A percentile compares a stretch with the other conserved stretches of the same genome.
These are phyloP conservation scores for Virgularia gustaviana DNA, from an alignment of 92 coral and sea anemone genomes.

Conservation along the genomic window DNA sequence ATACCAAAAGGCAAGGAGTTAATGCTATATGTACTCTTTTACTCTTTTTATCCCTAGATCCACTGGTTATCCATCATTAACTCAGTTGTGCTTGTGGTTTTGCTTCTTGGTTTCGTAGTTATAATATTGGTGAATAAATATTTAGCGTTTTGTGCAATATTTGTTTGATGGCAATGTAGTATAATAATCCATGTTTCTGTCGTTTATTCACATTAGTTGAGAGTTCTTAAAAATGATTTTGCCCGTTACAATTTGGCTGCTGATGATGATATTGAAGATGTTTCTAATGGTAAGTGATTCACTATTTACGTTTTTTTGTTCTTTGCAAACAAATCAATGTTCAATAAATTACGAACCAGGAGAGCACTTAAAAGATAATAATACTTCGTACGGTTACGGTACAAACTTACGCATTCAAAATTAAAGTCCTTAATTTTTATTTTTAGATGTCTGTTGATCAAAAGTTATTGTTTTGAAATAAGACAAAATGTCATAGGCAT, in stretches of 20 bases:
- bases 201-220: too few relatives aligned
- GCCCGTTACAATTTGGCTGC: slow-evolving; percentile 81
- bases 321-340: neutral
- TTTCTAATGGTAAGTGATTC: slow-evolving; percentile 8
- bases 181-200: too few relatives aligned
- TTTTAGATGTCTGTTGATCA: too few relatives aligned
- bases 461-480: too few relatives aligned
- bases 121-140: slow-evolving; percentile 69
- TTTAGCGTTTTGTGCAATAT: neutral
- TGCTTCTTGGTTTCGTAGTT: slow-evolving; percentile 82
- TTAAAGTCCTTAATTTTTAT: too few relatives aligned
- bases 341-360: too few relatives aligned
- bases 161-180: neutral
- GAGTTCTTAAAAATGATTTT: slow-evolving; percentile 85
- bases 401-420: too few relatives aligned
- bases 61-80: slow-evolving; percentile 99
- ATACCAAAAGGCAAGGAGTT: neutral
- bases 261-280: slow-evolving; percentile 72
- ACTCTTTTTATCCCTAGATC: slow-evolving; percentile 51
- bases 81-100: slow-evolving; percentile 87
- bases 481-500: too few relatives aligned
- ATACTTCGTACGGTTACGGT: too few relatives aligned
- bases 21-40: neutral
- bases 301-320: neutral
- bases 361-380: too few relatives aligned